A percentile compares a stretch with the other conserved stretches of the same genome.
phyloP scores from a whole-genome alignment of 2,888 invertebrate genomes.

The Acleris emargana region DNA sequence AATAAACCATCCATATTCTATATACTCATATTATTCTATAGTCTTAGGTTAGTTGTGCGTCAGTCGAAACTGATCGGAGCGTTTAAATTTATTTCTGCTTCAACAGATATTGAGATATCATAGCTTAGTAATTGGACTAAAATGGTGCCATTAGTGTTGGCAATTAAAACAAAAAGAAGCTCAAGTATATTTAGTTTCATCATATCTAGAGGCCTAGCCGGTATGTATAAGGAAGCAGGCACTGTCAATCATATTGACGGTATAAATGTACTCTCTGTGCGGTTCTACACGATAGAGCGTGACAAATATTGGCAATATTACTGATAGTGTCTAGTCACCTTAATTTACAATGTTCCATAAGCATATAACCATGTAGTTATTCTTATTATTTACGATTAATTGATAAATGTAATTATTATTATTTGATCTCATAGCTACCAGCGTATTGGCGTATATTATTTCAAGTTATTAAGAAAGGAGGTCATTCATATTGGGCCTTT shows the following conservation, averaged over 20 bases:
- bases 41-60: constrained; percentile 20
- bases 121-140: constrained; percentile 19
- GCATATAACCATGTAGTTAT: constrained; percentile 28
- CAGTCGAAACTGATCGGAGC: constrained; percentile 15
- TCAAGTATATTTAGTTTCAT: constrained; percentile 44
- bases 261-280: not conserved
- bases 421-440: constrained; percentile 74
- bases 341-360: constrained; percentile 31
- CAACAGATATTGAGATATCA: constrained; percentile 11
- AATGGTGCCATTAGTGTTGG: constrained; percentile 38
- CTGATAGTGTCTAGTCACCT: constrained; percentile 11
- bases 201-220: constrained; percentile 53
- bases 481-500: too few species aligned
- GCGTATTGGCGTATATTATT: constrained; percentile 51
- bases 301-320: not conserved
- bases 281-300: not conserved
- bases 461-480: constrained; percentile 28
- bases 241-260: constrained; percentile 5
- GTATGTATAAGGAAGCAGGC: constrained; percentile 22
- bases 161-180: constrained; percentile 47
- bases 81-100: constrained; percentile 6
- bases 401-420: constrained; percentile 48
- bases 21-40: constrained; percentile 14
- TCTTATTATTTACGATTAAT: constrained; percentile 42
- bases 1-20: constrained; percentile 22